A percentile compares a stretch with the other conserved stretches of the same genome.
phyloP scores from a whole-genome alignment of 2,113 vertebrate species.

The Casuarius casuarius region DNA sequence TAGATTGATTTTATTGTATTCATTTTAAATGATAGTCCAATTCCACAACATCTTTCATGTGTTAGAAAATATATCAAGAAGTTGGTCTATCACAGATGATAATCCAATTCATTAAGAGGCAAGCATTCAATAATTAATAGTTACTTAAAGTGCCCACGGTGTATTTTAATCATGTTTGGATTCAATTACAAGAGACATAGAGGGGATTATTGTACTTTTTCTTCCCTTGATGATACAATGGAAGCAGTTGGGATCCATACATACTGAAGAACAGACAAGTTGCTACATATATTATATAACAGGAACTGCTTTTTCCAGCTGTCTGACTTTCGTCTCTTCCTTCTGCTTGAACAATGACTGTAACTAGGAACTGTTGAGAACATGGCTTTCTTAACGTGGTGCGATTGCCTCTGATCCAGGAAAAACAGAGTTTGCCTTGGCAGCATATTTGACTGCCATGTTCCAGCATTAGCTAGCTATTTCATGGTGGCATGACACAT shows the following conservation, averaged over 20 bases:
- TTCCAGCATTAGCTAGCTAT: not conserved
- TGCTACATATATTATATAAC: not conserved
- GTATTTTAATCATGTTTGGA: conserved; percentile 70
- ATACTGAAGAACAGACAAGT: conserved; percentile 36
- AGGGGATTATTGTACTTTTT: conserved; percentile 62
- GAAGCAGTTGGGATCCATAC: conserved; percentile 29
- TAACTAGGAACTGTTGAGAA: not conserved
- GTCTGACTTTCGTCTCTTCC: not conserved
- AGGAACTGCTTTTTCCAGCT: conserved; percentile 15
- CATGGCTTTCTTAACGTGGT: not conserved
- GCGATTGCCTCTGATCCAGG: not conserved
- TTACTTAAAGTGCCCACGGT: conserved; percentile 63
- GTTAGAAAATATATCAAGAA: not conserved
- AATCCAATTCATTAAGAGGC: conserved; percentile 69
- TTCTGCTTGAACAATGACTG: not conserved
- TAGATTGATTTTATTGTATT: not conserved
- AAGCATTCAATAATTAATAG: conserved; percentile 67
- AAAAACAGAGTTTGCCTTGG: conserved; percentile 18
- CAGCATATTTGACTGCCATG: not conserved
- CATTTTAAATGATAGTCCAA: not conserved
- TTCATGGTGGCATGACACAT: accelerated
- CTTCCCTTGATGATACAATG: conserved; percentile 46
- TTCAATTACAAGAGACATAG: conserved; percentile 70
- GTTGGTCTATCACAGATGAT: not conserved
- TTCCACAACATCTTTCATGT: not conserved